Base-by-base conservation (phyloP, 2,113 vertebrate genomes). In the Prochilodus magdalenae region DNA sequence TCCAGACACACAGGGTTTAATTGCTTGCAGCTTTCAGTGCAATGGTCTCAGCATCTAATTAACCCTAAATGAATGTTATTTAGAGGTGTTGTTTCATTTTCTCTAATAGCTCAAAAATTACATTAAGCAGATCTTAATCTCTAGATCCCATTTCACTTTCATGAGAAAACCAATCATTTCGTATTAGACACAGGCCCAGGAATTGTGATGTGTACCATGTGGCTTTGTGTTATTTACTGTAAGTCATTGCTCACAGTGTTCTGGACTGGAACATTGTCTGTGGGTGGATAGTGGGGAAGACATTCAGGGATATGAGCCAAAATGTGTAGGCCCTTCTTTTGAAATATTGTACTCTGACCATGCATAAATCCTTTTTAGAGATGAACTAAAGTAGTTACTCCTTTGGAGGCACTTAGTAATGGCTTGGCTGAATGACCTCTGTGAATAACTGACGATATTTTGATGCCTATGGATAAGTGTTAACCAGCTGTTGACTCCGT, bases 231-330 rank as follows among this genome's bases (percentile, higher is more conserved):
- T 3, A 63, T 80, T 55, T 73, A 73, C 70, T 12, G 70, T 80
- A 80, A 63, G 29, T 3, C 20, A 8, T 80, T 80, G 70, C 70
- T 80, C 79, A 73, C 36, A 53, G 4, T 27, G 36, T 65, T 18
- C 22, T 73, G 65, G 44, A 44, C 49, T 26, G 27, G 24, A 79
- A 67, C 62, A 55, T 29, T 40, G 8, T 30, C 22, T 62, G 5
- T 51, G 24, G 27, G 16, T 7, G 14, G 13, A 27, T 14, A 30
- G 57, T 63, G 36, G 70, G n/a, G 40, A 62, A 79, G 55, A 65
- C 59, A 80, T 4, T 44, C 24, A 44, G 20, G 36, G 22, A 24
- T 36, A 22, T 70, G 22, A 22, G 24, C 11, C 36, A 70, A 24
- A 53, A 0, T 80, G 26, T 63, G 14, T 63, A 36, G 47, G 20